phyloP scores from a whole-genome alignment of 1,140 invertebrate genomes.

The Drosophila pectinifera region DNA sequence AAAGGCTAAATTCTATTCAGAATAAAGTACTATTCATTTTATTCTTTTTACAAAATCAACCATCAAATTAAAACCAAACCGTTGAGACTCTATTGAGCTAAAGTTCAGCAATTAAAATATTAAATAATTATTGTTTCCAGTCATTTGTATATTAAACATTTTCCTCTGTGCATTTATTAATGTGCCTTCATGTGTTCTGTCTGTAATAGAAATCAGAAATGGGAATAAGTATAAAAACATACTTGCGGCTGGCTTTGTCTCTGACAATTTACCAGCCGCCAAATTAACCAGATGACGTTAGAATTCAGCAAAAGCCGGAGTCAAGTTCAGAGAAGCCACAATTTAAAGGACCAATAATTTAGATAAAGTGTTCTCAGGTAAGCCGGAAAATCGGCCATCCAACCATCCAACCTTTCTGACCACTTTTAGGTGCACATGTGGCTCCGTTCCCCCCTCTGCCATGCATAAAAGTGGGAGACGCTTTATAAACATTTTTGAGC shows the following conservation, averaged over 20 bases:
- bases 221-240: constrained; percentile 42
- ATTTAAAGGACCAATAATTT: background rate
- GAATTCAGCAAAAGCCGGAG: constrained; percentile 34
- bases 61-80: too few relatives aligned
- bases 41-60: too few relatives aligned
- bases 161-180: constrained; percentile 15
- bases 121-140: too few relatives aligned
- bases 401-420: too few relatives aligned
- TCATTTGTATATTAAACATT: background rate
- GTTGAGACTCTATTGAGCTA: too few relatives aligned
- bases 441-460: background rate
- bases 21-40: too few relatives aligned
- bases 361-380: constrained; percentile 5
- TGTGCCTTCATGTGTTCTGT: constrained; percentile 21
- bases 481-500: constrained; percentile 45
- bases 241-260: constrained; percentile 55
- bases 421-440: constrained; percentile 2
- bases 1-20: too few relatives aligned
- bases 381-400: constrained; percentile 1
- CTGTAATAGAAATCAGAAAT: constrained; percentile 58
- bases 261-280: constrained; percentile 66
- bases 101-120: too few relatives aligned
- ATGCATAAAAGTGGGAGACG: background rate
- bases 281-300: constrained; percentile 65
- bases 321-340: constrained; percentile 23